Evolutionary conservation across 2,888 invertebrate species (phyloP), one percentile per base, ranked within the genome.

Genomic region (Rosalia funebris): DNA sequence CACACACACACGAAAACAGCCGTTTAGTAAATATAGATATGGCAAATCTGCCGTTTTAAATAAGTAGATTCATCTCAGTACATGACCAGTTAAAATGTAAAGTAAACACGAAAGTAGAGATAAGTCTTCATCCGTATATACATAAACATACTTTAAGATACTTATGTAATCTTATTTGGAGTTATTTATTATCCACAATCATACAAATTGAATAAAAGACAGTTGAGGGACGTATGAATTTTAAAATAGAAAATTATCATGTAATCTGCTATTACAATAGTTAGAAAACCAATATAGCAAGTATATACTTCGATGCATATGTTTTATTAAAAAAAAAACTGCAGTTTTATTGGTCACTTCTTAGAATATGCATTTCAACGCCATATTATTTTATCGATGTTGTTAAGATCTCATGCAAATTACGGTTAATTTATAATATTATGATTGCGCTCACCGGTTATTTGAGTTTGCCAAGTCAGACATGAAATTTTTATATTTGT

Each of bases 381-480:
- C 54, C 42, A 54, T 69, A 64, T 70, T 65, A 68, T 68, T 70
- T 65, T 67, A 68, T 70, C 62, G 68, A 60, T 64, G 70, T 70
- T 60, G 67, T 65, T 68, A 68, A 67, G 61, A 62, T 67, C 68
- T 70, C 63, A 58, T 61, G 68, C 65, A 64, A 70, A 67, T 70
- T 64, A 54, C 56, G 60, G 55, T 55, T 70, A 70, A 70, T 68
- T 58, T 61, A 62, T 68, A 64, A 66, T 63, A 68, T 70, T 70
- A 67, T 41, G 50, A 32, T 46, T 46, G 44, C 52, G 57, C 60
- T 41, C 53, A 65, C 66, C 59, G 63, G 60, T 62, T 47, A 46
- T 63, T 63, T 57, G 36, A 48, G 48, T 60, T 63, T 48, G 53
- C 62, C 53, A 60, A 66, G 54, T 46, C 57, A 36, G 48, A 48